These are phyloP conservation scores for Drosophila sp. DNA, from an alignment of 1,140 invertebrate species.

Conservation along the genomic window DNA sequence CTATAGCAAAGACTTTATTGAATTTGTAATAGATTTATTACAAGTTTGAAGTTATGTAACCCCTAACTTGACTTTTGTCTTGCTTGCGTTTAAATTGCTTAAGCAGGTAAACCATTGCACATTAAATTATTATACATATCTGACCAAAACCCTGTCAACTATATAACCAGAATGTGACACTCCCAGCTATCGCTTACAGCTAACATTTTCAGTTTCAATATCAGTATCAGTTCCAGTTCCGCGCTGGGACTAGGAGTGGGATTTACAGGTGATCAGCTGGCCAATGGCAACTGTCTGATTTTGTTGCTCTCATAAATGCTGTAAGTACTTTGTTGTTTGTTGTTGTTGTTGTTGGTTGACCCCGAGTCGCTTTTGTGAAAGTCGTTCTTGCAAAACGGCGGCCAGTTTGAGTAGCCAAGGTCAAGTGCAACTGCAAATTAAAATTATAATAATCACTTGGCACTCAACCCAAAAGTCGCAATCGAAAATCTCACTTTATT, in stretches of 20 bases:
- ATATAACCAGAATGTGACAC: conserved; percentile 61
- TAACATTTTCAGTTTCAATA: background rate
- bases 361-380: conserved; percentile 73
- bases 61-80: conserved; percentile 1
- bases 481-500: conserved; percentile 68
- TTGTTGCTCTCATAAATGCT: conserved; percentile 6
- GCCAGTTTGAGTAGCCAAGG: conserved; percentile 70
- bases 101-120: background rate
- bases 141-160: conserved; percentile 53
- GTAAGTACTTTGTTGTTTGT: background rate
- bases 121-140: background rate
- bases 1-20: too few species aligned
- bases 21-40: too few species aligned
- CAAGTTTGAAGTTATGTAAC: too few species aligned
- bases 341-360: conserved; percentile 35
- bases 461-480: conserved; percentile 31
- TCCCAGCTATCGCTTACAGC: conserved; percentile 27
- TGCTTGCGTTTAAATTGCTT: background rate
- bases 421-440: conserved; percentile 84
- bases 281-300: background rate
- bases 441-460: conserved; percentile 19
- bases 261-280: conserved; percentile 31
- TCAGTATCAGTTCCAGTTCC: conserved; percentile 35
- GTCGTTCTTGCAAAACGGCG: conserved; percentile 79
- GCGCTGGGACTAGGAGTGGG: conserved; percentile 41